These are phyloP conservation scores for Dreissena polymorpha DNA, from an alignment of 1,140 invertebrate species.

Conservation along the genomic window DNA sequence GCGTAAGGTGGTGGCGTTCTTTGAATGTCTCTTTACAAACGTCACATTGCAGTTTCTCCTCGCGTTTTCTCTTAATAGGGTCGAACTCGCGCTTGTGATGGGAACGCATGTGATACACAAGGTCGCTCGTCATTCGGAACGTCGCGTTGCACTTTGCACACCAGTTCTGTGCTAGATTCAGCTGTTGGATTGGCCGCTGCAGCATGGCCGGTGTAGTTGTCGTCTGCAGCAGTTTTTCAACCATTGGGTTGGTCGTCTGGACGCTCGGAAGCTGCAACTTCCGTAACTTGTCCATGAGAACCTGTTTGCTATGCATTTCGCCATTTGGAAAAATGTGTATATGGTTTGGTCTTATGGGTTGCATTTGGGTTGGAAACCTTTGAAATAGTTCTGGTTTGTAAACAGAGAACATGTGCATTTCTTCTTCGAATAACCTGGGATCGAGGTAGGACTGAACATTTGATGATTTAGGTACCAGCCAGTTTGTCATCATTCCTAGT, in stretches of 20 bases:
- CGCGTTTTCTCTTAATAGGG: slow-evolving; percentile 71
- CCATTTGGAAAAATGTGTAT: slow-evolving; percentile 31
- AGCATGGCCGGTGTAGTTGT: slow-evolving; percentile 68
- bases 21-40: slow-evolving; percentile 97
- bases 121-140: slow-evolving; percentile 98
- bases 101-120: slow-evolving; percentile 97
- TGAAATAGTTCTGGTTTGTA: slow-evolving; percentile 13
- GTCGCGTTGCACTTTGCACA: slow-evolving; percentile 99
- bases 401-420: slow-evolving; percentile 4
- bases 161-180: slow-evolving; percentile 95
- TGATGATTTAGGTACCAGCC: slow-evolving; percentile 37
- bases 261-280: slow-evolving; percentile 61
- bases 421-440: slow-evolving; percentile 31
- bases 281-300: slow-evolving; percentile 51
- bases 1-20: slow-evolving; percentile 86
- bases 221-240: slow-evolving; percentile 75
- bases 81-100: slow-evolving; percentile 79
- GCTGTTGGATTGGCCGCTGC: slow-evolving; percentile 87
- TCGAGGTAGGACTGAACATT: slow-evolving; percentile 13
- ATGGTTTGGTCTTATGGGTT: slow-evolving; percentile 2
- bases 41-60: slow-evolving; percentile 89
- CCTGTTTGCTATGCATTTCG: slow-evolving; percentile 47
- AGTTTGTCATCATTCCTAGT: slow-evolving; percentile 41
- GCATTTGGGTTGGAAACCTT: slow-evolving; percentile 1
- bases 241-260: slow-evolving; percentile 75